These are phyloP conservation scores for Theocolax elegans DNA, from an alignment of 1,140 invertebrate species.

Conservation along the genomic window DNA sequence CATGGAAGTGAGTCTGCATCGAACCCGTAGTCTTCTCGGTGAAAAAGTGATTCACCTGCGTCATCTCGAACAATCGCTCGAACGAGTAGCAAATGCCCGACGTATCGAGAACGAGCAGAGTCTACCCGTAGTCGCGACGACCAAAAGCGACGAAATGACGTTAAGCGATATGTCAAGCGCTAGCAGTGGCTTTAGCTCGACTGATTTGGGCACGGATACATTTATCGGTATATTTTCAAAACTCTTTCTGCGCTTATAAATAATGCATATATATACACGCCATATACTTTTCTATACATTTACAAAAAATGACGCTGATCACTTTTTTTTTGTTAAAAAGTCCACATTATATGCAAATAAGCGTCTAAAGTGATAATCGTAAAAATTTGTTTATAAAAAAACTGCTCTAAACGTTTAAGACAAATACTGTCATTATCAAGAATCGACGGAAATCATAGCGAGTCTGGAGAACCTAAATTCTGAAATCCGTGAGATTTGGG, in stretches of 20 bases:
- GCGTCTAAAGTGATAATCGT: conserved; percentile 1
- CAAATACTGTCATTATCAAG: conserved; percentile 67
- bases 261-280: no score
- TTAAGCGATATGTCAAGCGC: conserved; percentile 76
- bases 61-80: conserved; percentile 79
- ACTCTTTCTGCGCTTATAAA: conserved; percentile 32
- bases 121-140: conserved; percentile 30
- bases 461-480: conserved; percentile 78
- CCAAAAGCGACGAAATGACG: conserved; percentile 64
- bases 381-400: conserved; percentile 4
- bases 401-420: conserved; percentile 41
- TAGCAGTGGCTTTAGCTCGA: conserved; percentile 78
- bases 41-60: conserved; percentile 82
- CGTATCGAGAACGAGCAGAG: conserved; percentile 60
- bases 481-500: conserved; percentile 78
- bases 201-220: conserved; percentile 73
- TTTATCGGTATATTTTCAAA: conserved; percentile 57
- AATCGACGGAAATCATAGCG: conserved; percentile 76
- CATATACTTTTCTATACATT: no score
- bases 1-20: conserved; percentile 82
- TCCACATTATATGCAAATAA: background rate
- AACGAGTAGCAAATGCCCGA: conserved; percentile 67
- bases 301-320: no score
- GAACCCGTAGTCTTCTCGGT: conserved; percentile 79
- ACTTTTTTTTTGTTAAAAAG: no score